Evolutionary conservation across 2,113 vertebrate genomes (phyloP).

Genomic region (Peromyscus leucopus): DNA sequence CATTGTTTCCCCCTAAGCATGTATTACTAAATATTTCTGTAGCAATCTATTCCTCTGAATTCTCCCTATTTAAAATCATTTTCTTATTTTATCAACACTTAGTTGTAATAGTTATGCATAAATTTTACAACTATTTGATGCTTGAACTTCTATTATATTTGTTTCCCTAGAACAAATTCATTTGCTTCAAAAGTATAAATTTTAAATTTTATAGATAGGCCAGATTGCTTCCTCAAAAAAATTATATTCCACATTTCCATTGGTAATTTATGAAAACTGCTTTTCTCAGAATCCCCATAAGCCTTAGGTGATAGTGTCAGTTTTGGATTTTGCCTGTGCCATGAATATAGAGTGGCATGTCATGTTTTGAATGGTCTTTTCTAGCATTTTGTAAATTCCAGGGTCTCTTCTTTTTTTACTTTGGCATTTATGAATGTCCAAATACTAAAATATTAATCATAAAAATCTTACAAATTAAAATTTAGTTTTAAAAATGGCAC

Average conservation of each 20-base stretch:
- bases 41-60: background rate
- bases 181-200: conserved; percentile 42
- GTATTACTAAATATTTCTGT: conserved; percentile 7
- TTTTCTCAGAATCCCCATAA: background rate
- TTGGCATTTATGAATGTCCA: background rate
- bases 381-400: background rate
- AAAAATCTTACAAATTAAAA: conserved; percentile 15
- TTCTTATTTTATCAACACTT: conserved; percentile 19
- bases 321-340: background rate
- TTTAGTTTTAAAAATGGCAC: background rate
- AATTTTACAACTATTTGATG: background rate
- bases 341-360: background rate
- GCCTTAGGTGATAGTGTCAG: background rate
- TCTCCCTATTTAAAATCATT: conserved; percentile 17
- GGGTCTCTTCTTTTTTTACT: conserved; percentile 1
- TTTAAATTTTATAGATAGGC: conserved; percentile 57
- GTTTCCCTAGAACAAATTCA: conserved; percentile 13
- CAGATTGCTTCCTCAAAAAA: background rate
- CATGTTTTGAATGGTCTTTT: conserved; percentile 22
- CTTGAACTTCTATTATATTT: conserved; percentile 21
- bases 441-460: background rate
- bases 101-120: background rate
- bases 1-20: background rate
- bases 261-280: background rate
- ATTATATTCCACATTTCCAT: background rate